Conservation (phyloP, 1,140 invertebrate genomes). For the Macrobrachium rosenbergii region DNA sequence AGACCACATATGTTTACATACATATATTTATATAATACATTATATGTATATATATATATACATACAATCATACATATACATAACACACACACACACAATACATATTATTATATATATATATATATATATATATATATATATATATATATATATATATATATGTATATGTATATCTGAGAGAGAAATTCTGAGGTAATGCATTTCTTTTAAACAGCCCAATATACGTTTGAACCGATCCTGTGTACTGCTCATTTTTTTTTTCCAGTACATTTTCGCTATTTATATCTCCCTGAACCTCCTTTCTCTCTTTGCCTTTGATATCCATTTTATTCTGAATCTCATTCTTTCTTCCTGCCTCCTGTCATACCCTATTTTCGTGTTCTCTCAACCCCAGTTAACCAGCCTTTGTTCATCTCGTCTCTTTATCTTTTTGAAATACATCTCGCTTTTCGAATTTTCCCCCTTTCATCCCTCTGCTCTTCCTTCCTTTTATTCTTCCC, state of each 20-base stretch:
- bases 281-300: not conserved
- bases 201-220: too few species aligned
- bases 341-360: not conserved
- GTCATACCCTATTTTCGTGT: not conserved
- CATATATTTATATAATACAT: too few species aligned
- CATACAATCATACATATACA: too few species aligned
- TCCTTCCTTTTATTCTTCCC: not conserved
- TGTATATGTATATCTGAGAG: not conserved
- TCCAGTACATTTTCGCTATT: not conserved
- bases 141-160: conserved; percentile 10
- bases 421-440: not conserved
- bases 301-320: not conserved
- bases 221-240: too few species aligned
- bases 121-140: not conserved
- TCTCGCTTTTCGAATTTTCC: not conserved
- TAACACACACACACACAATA: too few species aligned
- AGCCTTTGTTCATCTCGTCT: not conserved
- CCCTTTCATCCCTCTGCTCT: not conserved
- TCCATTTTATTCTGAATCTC: too few species aligned
- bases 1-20: too few species aligned
- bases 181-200: too few species aligned
- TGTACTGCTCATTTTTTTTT: not conserved
- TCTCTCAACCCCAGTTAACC: not conserved
- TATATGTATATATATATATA: too few species aligned
- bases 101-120: too few species aligned